Evolutionary conservation across 1,140 invertebrate species (phyloP).

Genomic region (Drosophila equinoxialis): DNA sequence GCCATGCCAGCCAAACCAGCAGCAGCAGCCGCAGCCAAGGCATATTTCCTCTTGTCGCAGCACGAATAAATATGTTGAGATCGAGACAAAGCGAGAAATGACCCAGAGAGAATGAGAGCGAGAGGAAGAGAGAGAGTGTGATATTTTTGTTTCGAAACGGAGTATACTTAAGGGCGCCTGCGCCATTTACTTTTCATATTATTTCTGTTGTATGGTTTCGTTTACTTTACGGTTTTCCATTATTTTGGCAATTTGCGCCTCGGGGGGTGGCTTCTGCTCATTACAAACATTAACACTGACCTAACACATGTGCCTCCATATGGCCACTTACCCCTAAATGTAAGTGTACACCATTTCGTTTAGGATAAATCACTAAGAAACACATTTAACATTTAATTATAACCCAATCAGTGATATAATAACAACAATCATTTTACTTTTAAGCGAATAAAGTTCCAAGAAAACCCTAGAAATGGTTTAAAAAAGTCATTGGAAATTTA

Average conservation of each 20-base stretch:
- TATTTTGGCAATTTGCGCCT: conserved; percentile 39
- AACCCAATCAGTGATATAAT: too few species aligned
- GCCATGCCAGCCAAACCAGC: too few species aligned
- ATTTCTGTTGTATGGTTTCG: background rate
- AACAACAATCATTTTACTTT: too few species aligned
- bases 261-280: conserved; percentile 23
- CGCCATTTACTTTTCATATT: conserved; percentile 42
- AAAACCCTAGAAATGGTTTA: too few species aligned
- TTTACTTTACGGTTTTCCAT: conserved; percentile 24
- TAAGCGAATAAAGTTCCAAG: too few species aligned
- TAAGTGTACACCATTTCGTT: background rate
- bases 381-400: too few species aligned
- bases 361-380: background rate
- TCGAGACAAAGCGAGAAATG: background rate
- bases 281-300: conserved; percentile 9
- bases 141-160: background rate
- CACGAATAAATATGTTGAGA: conserved; percentile 30
- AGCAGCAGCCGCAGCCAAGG: conserved; percentile 3
- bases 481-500: too few species aligned
- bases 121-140: background rate
- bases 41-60: conserved; percentile 28
- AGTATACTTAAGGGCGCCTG: conserved; percentile 51
- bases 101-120: background rate
- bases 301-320: conserved; percentile 6
- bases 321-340: background rate